Evolutionary conservation across 2,888 invertebrate species (phyloP).

Genomic region (Pristionchus arcanus): DNA sequence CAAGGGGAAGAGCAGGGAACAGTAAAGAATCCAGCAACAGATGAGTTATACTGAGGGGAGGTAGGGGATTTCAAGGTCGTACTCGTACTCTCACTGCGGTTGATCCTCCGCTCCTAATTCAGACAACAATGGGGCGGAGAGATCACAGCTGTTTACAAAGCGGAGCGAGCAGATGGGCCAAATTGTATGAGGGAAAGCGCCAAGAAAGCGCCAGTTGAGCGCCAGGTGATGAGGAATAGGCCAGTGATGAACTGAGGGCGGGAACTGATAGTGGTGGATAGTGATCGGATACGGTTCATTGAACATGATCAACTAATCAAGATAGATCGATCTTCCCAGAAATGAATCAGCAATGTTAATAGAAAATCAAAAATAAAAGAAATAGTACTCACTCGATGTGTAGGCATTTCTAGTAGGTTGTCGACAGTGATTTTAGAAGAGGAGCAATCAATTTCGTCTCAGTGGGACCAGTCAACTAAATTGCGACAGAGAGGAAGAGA

Average conservation of each 20-base stretch:
- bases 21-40: conserved; percentile 11
- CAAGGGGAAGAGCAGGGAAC: background rate
- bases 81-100: background rate
- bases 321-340: background rate
- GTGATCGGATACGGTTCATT: background rate
- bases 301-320: background rate
- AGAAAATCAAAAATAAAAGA: background rate
- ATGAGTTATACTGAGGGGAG: background rate
- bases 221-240: background rate
- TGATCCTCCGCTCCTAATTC: conserved; percentile 43
- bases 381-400: conserved; percentile 14
- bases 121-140: background rate
- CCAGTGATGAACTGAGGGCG: background rate
- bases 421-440: conserved; percentile 4
- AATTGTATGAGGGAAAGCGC: background rate
- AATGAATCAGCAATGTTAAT: background rate
- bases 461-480: background rate
- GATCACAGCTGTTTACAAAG: conserved; percentile 38
- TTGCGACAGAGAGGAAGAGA: background rate
- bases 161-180: background rate
- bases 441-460: conserved; percentile 24
- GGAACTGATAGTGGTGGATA: conserved; percentile 11
- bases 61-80: conserved; percentile 19
- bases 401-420: conserved; percentile 11
- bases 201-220: background rate